Base-by-base conservation (phyloP, 2,888 invertebrate species). In the Apamea monoglypha region DNA sequence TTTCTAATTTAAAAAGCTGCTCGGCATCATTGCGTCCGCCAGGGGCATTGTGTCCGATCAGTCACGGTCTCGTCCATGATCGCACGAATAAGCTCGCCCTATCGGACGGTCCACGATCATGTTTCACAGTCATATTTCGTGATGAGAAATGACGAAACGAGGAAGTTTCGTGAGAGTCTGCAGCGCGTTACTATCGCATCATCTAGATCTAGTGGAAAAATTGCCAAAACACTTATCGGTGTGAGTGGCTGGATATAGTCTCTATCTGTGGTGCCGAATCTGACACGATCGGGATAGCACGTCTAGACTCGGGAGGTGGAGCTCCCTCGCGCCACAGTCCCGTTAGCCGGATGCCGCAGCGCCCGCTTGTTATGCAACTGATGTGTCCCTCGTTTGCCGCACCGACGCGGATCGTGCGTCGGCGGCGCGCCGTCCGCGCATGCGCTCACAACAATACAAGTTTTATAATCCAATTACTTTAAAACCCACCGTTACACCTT, bases 311-410 rank as follows among this genome's bases (percentile, higher is more conserved):
- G 80, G 80, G 89, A 90, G 91, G 87, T 88, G 91, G 83, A 85
- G 88, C 90, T 91, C 92, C 90, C 91, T 91, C 92, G 90, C 91
- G 87, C 91, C 91, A 88, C 87, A 85, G 92, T 95, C 93, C 96
- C 96, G 96, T 96, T 96, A 96, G 91, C 92, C 95, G 96, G 95
- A 96, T 92, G 91, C 93, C 93, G 92, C 84, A 87, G 91, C 92
- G 92, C 92, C 90, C 93, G 94, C 94, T 96, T 93, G 94, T 96
- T 96, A 96, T 96, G 96, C 96, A 96, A 96, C 93, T 91, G 94
- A 95, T 93, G 94, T 92, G 92, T 94, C 92, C 92, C 93, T 92
- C 92, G 89, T 87, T 87, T 87, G 91, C 89, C 87, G 87, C 84
- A 85, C 73, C 84, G 89, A 82, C 90, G 88, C 88, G 75, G 80